Percentiles rank a stretch among this genome's conserved stretches.
Evolutionary conservation across 2,888 invertebrate genomes (phyloP).

Genomic region (Spatulosminthurus flaviceps): DNA sequence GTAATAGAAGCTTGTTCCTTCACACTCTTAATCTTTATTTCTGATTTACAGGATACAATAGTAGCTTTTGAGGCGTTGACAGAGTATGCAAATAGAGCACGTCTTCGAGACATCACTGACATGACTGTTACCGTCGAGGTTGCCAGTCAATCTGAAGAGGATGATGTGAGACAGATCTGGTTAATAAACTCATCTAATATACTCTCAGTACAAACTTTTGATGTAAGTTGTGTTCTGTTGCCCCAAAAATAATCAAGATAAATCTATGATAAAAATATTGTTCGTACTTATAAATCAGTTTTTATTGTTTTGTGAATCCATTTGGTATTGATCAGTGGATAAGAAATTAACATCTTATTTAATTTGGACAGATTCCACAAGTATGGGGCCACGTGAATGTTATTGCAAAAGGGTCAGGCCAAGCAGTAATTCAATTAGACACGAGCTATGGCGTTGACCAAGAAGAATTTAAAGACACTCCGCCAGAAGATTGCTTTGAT

Average conservation of each 20-base stretch:
- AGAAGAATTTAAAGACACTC: constrained; percentile 65
- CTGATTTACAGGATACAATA: constrained; percentile 67
- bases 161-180: constrained; percentile 58
- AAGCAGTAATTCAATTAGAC: constrained; percentile 70
- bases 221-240: constrained; percentile 62
- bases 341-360: too few species aligned
- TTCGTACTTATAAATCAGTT: too few species aligned
- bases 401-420: constrained; percentile 69
- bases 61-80: constrained; percentile 70
- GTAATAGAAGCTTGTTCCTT: background rate
- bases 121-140: constrained; percentile 66
- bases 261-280: too few species aligned
- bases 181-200: constrained; percentile 64
- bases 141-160: constrained; percentile 64
- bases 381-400: constrained; percentile 70
- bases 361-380: constrained; percentile 66
- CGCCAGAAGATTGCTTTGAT: constrained; percentile 67
- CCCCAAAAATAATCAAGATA: too few species aligned
- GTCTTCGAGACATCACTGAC: constrained; percentile 67
- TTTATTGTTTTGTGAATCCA: too few species aligned
- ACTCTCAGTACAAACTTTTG: constrained; percentile 59
- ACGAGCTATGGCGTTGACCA: constrained; percentile 67
- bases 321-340: too few species aligned
- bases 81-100: constrained; percentile 67
- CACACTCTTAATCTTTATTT: background rate